Base-by-base conservation (phyloP, 37 sponge, comb jelly and placozoan genomes). In the Haliclona indistincta region DNA sequence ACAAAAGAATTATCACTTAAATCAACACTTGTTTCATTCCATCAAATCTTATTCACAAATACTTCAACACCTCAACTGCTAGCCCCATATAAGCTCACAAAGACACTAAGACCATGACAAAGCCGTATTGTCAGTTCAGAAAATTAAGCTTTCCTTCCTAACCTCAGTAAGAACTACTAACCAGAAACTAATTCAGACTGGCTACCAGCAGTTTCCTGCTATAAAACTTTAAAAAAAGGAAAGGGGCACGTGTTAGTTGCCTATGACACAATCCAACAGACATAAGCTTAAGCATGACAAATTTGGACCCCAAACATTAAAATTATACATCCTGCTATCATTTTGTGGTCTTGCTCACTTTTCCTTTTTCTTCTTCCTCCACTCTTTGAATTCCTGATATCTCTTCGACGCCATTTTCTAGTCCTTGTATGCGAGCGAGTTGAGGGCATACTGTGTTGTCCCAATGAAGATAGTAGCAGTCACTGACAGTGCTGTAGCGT, bases 391-490 rank as follows among this genome's bases (percentile, higher is more conserved):
- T 11, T 11, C 88, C 83, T 20, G 54, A 47, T 1, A 43, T 19
- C 4, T 43, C 1, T 43, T 43, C 22, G 26, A 54, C 43, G 19
- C 82, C 77, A 1, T 74, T 51, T 25, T 37, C 55, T 13, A 88
- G 74, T 54, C 89, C 84, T 4, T 72, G 28, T 7, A 83, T 56
- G 43, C 64, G 73, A 30, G 85, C 78, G 28, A 88, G 69, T 13
- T 47, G 79, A 20, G 58, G 67, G 39, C 89, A 88, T 29, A 83
- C 80, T 17, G 63, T 45, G 33, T 78, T 52, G 73, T 83, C 83
- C 89, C 89, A 82, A 55, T 88, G 89, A 4, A 72, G 67, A 61
- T 88, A 88, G 60, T 88, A 88, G 23, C 78, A 77, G 62, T 88
- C 85, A 29, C 67, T 35, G 11, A 38, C 10, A 2, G 63, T 35